Base-by-base conservation (phyloP, 2,888 invertebrate genomes). In the Iselma pallidipennis region DNA sequence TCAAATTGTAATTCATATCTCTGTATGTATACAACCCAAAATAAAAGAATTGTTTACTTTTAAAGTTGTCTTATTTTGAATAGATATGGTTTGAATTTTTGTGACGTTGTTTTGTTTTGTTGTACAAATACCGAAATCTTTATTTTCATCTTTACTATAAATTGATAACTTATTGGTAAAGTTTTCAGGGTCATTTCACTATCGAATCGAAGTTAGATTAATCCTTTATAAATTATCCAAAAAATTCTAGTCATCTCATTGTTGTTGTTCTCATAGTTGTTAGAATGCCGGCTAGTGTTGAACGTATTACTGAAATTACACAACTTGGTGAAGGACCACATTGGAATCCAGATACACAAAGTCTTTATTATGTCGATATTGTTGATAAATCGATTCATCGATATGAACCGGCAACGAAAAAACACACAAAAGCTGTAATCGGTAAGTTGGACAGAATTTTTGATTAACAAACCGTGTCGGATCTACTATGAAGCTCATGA, bases 291-390 rank as follows among this genome's bases (percentile, higher is more conserved):
- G 31, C 31, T n/a, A 31, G 31, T 31, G 31, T 31, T 31, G n/a
- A 31, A 31, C 31, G 31, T 31, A n/a, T 31, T n/a, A 12, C n/a
- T n/a, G 31, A 31, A 31, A 7, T n/a, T 3, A 31, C 31, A 31
- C 31, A 31, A 31, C 81, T 90, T 52, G 90, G 90, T 59, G 91
- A 91, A 80, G 90, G 89, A 16, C 91, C 91, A 0, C 90, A 90
- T 76, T 91, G 90, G 90, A 87, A 88, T 76, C 80, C 83, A 28
- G 77, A 77, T 25, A 82, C 83, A 37, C 86, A 88, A 76, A 85
- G 83, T 54, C 82, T 91, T 9, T 90, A 87, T 80, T 89, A 85
- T 77, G 88, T 90, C 66, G 89, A 90, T 78, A 86, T 90, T 68
- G 83, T 84, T 71, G 85, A 84, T 68, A 77, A 82, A 68, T 80